Conservation (phyloP, 2,888 invertebrate genomes). For the Phragmatobia fuliginosa region DNA sequence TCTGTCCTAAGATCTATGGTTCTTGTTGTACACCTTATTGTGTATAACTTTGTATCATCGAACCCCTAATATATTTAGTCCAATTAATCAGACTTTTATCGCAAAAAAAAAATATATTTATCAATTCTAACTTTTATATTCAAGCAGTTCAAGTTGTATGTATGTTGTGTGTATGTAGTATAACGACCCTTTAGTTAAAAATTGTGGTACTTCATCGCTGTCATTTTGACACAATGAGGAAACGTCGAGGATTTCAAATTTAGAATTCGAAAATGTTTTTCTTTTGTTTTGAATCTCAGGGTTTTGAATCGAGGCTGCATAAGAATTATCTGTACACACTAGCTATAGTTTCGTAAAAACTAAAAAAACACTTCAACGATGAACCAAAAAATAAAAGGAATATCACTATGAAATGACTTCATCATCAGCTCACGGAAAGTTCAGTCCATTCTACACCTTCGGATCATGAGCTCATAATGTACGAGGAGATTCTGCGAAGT, state of each 20-base stretch:
- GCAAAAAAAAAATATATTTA: no score
- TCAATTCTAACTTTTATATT: no score
- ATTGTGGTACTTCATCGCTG: background rate
- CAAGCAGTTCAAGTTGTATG: no score
- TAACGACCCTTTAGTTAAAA: no score
- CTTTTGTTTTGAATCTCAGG: background rate
- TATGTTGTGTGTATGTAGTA: no score
- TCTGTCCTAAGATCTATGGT: background rate
- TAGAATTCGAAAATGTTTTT: background rate
- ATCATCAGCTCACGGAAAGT: background rate
- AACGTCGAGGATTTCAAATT: background rate
- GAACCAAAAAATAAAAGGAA: background rate
- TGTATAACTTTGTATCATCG: no score
- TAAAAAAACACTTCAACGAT: background rate
- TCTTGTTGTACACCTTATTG: background rate
- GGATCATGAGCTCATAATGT: background rate
- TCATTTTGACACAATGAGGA: no score
- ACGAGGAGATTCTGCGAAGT: background rate
- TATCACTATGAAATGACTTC: background rate
- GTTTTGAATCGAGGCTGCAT: background rate
- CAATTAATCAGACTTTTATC: no score
- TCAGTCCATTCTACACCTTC: background rate
- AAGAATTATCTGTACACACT: background rate
- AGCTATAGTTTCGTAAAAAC: slow-evolving; percentile 1
- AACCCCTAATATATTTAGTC: no score